Conservation (phyloP, 2,888 invertebrate species). For the Julus scanicus region DNA sequence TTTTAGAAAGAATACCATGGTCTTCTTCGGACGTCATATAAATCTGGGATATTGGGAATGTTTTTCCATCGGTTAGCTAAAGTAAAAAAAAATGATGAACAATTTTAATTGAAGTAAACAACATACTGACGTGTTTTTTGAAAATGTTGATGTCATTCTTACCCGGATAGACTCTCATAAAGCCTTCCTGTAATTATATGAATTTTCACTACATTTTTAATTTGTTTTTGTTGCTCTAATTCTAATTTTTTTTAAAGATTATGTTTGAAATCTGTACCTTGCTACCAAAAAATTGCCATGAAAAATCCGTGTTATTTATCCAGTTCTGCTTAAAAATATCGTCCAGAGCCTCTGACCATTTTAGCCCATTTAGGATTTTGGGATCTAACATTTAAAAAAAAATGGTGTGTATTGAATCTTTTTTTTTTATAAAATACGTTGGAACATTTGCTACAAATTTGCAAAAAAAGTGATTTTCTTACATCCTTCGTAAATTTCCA, state of each 20-base stretch:
- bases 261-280: too few species aligned
- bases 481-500: constrained; percentile 69
- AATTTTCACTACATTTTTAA: not conserved
- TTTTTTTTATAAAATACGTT: too few species aligned
- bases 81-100: not conserved
- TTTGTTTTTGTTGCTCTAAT: not conserved
- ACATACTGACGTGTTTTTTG: not conserved
- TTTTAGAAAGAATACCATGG: constrained; percentile 65
- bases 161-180: constrained; percentile 21
- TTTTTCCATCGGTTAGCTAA: constrained; percentile 43
- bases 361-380: constrained; percentile 68
- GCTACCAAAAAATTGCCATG: constrained; percentile 70
- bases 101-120: not conserved
- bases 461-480: constrained; percentile 59
- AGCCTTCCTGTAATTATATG: constrained; percentile 20
- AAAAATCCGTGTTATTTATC: constrained; percentile 64
- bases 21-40: constrained; percentile 68
- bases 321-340: constrained; percentile 65
- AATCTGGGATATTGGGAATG: constrained; percentile 61
- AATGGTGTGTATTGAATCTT: constrained; percentile 17
- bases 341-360: constrained; percentile 67
- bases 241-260: too few species aligned
- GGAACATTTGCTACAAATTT: constrained; percentile 15
- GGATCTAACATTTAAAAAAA: constrained; percentile 64
- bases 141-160: not conserved